A percentile compares a stretch with the other conserved stretches of the same genome.
Evolutionary conservation across 1,140 invertebrate species (phyloP).

Genomic region (Pseudomyrmex pallidus): DNA sequence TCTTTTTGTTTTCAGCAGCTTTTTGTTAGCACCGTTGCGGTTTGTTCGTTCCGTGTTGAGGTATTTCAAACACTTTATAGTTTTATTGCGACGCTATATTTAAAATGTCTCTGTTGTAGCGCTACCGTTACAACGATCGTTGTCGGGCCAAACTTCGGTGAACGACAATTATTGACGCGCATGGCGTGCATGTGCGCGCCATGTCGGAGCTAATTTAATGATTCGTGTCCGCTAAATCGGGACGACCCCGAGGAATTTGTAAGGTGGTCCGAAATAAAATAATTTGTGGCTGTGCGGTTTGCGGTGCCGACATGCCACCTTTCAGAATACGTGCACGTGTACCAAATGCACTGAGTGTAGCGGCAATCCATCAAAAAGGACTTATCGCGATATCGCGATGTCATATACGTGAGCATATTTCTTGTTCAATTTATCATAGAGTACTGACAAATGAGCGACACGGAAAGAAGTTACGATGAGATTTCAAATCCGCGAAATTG

Average conservation of each 20-base stretch:
- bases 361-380: constrained; percentile 60
- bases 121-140: constrained; percentile 8
- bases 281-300: constrained; percentile 38
- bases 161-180: constrained; percentile 43
- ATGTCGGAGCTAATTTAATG: constrained; percentile 45
- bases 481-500: constrained; percentile 47
- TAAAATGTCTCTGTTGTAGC: constrained; percentile 8
- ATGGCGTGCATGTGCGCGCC: not conserved
- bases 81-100: too few species aligned
- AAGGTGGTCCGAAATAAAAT: constrained; percentile 38
- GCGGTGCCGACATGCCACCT: constrained; percentile 8
- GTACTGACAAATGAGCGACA: constrained; percentile 30
- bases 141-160: constrained; percentile 35
- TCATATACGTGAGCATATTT: constrained; percentile 45
- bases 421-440: constrained; percentile 49
- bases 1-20: not conserved
- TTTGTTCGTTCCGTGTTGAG: not conserved
- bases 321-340: constrained; percentile 51
- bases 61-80: too few species aligned
- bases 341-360: constrained; percentile 49
- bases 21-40: not conserved
- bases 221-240: constrained; percentile 44
- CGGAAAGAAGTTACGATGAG: constrained; percentile 44
- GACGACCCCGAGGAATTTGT: not conserved
- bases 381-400: constrained; percentile 38